phyloP scores from a whole-genome alignment of 2,797 vertebrate genomes.

The Kryptolebias ocellatus region DNA sequence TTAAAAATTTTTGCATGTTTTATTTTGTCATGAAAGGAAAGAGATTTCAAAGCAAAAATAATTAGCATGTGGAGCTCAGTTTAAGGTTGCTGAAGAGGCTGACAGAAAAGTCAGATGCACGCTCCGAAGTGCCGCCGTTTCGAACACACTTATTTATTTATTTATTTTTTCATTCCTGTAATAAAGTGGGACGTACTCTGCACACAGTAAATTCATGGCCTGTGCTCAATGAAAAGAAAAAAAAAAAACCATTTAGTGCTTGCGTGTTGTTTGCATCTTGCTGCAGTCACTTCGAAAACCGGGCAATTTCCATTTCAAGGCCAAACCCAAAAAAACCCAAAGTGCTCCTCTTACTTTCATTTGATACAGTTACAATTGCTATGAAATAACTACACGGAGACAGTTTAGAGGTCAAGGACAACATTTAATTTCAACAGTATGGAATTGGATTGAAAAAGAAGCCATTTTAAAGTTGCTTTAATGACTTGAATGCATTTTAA shows the following conservation, averaged over 20 bases:
- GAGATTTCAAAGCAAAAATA: neutral
- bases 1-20: neutral
- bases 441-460: neutral
- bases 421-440: neutral
- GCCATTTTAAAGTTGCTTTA: neutral
- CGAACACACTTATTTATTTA: neutral
- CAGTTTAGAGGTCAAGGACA: neutral
- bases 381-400: neutral
- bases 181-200: neutral
- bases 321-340: constrained; percentile 2
- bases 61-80: neutral
- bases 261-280: constrained; percentile 13
- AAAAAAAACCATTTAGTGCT: neutral
- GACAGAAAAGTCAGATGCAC: neutral
- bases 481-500: neutral
- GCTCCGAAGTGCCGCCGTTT: neutral
- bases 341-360: constrained; percentile 3
- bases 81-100: neutral
- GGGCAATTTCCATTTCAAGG: constrained; percentile 30
- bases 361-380: neutral
- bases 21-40: neutral
- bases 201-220: neutral
- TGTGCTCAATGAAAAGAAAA: constrained; percentile 15
- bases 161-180: constrained; percentile 7
- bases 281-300: neutral